These are phyloP conservation scores for Oxyura jamaicensis DNA, from an alignment of 2,113 vertebrate species.

Conservation along the genomic window DNA sequence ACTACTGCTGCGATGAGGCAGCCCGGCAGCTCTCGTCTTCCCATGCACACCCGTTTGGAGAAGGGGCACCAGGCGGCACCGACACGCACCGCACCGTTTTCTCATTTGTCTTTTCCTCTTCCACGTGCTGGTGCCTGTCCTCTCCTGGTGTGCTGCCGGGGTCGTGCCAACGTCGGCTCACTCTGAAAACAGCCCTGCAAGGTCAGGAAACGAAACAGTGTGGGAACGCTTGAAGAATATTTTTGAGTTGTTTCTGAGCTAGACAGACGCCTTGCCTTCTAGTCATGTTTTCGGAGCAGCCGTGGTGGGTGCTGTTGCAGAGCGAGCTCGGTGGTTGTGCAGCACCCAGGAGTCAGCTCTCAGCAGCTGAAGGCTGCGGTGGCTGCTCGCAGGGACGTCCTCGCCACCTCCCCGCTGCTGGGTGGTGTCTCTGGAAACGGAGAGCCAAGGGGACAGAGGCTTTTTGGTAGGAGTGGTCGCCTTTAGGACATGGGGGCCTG, in stretches of 20 bases:
- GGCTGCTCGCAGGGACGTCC: not conserved
- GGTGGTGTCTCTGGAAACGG: not conserved
- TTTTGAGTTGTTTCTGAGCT: not conserved
- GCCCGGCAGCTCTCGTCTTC: not conserved
- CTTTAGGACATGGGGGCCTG: not conserved
- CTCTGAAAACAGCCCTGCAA: not conserved
- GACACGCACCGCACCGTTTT: rapidly evolving
- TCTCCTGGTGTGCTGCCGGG: not conserved
- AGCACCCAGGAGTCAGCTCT: not conserved
- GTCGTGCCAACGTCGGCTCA: not conserved
- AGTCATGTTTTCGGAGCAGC: not conserved
- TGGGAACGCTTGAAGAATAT: not conserved
- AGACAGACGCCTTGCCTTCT: not conserved
- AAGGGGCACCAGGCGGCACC: too few species aligned
- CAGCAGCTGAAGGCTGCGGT: not conserved
- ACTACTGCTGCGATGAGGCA: rapidly evolving
- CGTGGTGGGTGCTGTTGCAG: not conserved
- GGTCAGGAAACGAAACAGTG: not conserved
- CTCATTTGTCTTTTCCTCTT: rapidly evolving
- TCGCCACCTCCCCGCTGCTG: not conserved
- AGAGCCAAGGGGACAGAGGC: not conserved
- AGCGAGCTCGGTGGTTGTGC: not conserved
- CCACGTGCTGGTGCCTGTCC: not conserved
- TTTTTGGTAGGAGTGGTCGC: not conserved
- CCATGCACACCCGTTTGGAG: rapidly evolving